Evolutionary conservation across 2,113 vertebrate genomes (phyloP).

Genomic region (Tragelaphus scriptus): DNA sequence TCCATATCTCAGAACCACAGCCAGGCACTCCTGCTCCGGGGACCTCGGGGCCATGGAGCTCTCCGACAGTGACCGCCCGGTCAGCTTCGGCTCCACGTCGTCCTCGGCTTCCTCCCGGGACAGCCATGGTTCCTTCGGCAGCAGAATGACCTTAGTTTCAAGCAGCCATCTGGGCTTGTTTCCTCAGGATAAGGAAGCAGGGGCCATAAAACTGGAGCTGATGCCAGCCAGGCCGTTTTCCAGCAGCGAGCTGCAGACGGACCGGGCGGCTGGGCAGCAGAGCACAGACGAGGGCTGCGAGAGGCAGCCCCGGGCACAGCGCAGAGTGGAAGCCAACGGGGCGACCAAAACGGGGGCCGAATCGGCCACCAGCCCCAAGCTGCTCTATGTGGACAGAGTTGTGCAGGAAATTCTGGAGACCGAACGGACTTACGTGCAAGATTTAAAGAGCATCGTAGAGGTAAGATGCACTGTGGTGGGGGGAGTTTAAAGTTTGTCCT

Average conservation of each 20-base stretch:
- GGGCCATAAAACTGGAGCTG: constrained; percentile 93
- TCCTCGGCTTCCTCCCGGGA: constrained; percentile 96
- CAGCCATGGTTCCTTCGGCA: constrained; percentile 95
- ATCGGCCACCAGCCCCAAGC: constrained; percentile 84
- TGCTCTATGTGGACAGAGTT: constrained; percentile 94
- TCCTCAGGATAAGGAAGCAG: constrained; percentile 88
- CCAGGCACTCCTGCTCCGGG: constrained; percentile 76
- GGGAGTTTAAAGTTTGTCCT: background rate
- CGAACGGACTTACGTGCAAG: constrained; percentile 95
- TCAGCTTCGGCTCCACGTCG: constrained; percentile 98
- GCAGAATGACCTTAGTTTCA: constrained; percentile 89
- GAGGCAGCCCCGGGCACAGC: constrained; percentile 52
- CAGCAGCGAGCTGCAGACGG: constrained; percentile 77
- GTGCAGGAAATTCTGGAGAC: constrained; percentile 98
- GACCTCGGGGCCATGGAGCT: constrained; percentile 90
- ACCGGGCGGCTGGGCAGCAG: constrained; percentile 53
- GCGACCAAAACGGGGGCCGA: constrained; percentile 71
- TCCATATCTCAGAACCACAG: constrained; percentile 78
- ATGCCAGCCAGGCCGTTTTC: constrained; percentile 87
- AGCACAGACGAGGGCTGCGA: constrained; percentile 47
- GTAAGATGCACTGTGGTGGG: constrained; percentile 75
- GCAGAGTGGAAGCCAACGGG: constrained; percentile 77
- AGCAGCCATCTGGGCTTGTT: constrained; percentile 86
- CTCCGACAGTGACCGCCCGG: constrained; percentile 91
- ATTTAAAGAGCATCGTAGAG: constrained; percentile 95